Evolutionary conservation across 2,888 invertebrate species (phyloP).

Genomic region (Lapara coniferarum): DNA sequence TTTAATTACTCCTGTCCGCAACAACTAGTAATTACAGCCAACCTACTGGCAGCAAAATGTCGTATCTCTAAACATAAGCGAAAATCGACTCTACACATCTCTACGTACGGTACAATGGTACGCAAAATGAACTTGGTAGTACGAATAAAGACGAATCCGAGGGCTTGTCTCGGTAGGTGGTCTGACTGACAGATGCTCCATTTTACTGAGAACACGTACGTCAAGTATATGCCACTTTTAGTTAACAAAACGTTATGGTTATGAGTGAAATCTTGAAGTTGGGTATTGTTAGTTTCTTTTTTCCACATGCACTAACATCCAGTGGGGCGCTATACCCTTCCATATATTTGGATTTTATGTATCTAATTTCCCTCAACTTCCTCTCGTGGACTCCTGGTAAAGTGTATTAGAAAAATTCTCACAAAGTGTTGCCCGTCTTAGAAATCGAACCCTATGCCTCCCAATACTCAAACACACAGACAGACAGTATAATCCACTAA

Average conservation of each 20-base stretch:
- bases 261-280: not conserved
- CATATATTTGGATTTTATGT: too few species aligned
- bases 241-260: slow-evolving; percentile 51
- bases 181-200: slow-evolving; percentile 76
- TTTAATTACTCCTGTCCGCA: slow-evolving; percentile 4
- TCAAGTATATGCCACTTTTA: slow-evolving; percentile 62
- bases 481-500: too few species aligned
- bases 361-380: too few species aligned
- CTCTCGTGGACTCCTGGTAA: too few species aligned
- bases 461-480: too few species aligned
- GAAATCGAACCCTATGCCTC: too few species aligned
- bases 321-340: too few species aligned
- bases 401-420: too few species aligned
- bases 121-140: slow-evolving; percentile 38
- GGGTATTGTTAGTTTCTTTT: not conserved
- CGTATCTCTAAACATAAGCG: slow-evolving; percentile 10
- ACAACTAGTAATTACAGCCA: slow-evolving; percentile 4
- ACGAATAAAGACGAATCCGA: slow-evolving; percentile 78
- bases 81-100: slow-evolving; percentile 2
- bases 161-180: slow-evolving; percentile 72
- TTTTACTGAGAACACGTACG: slow-evolving; percentile 55
- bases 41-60: slow-evolving; percentile 15
- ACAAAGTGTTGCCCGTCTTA: too few species aligned
- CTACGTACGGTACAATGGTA: not conserved
- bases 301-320: not conserved